Conservation (phyloP, 2,797 vertebrate genomes). For the Anomalospiza imberbis region DNA sequence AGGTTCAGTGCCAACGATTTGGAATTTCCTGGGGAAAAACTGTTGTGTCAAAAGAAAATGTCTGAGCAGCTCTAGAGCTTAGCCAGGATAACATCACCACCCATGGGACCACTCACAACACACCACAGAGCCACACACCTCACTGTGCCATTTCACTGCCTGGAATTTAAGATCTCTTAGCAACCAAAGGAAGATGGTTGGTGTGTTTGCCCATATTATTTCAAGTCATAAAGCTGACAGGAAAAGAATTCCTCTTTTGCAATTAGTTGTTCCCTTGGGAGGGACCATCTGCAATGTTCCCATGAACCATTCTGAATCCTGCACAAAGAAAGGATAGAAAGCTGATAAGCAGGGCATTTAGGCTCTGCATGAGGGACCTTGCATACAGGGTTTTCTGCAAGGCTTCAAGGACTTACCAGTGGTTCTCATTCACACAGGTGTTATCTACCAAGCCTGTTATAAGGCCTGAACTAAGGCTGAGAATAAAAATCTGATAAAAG, state of each 20-base stretch:
- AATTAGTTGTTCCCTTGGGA: neutral
- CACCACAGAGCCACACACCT: neutral
- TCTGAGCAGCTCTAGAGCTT: neutral
- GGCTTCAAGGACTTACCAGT: neutral
- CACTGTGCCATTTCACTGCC: neutral
- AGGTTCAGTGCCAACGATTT: neutral
- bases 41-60: neutral
- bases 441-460: neutral
- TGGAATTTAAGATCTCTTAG: slow-evolving; percentile 10
- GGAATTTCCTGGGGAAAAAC: neutral
- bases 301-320: neutral
- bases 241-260: neutral
- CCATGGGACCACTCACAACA: neutral
- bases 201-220: slow-evolving; percentile 2
- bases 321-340: neutral
- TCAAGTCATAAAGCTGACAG: slow-evolving; percentile 23
- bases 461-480: neutral
- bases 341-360: neutral
- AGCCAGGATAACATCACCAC: neutral
- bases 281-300: neutral
- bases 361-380: neutral
- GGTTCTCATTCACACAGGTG: neutral
- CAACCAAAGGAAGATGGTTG: neutral
- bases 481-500: neutral
- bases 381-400: neutral